phyloP scores from a whole-genome alignment of 2,797 vertebrate species.

The Distichodus sexfasciatus region DNA sequence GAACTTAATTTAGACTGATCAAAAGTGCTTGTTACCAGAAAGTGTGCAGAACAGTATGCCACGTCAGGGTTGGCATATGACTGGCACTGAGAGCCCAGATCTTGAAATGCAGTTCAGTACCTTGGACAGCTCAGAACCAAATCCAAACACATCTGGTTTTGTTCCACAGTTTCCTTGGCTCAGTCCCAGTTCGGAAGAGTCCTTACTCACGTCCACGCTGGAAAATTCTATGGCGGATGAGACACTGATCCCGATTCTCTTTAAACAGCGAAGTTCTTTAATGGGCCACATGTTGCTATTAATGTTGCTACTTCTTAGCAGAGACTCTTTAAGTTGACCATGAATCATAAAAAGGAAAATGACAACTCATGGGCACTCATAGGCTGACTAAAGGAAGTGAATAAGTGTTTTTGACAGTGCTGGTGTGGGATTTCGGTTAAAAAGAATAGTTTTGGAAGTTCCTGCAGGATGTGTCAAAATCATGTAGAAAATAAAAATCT shows the following conservation, averaged over 20 bases:
- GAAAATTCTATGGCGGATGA: background rate
- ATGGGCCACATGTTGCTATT: too few relatives aligned
- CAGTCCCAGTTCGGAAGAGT: background rate
- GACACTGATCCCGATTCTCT: too few relatives aligned
- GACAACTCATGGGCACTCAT: background rate
- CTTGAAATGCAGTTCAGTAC: slow-evolving; percentile 45
- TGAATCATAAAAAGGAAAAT: background rate
- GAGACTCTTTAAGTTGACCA: too few relatives aligned
- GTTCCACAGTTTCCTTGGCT: background rate
- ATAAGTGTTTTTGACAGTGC: background rate
- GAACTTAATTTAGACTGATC: too few relatives aligned
- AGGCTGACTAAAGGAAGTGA: background rate
- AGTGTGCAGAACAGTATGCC: too few relatives aligned
- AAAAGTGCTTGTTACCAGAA: too few relatives aligned
- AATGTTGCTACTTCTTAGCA: too few relatives aligned
- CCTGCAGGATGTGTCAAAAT: too few relatives aligned
- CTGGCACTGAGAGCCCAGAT: too few relatives aligned
- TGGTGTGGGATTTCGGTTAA: background rate
- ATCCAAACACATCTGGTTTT: background rate
- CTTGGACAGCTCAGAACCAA: slow-evolving; percentile 50
- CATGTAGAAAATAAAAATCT: too few relatives aligned
- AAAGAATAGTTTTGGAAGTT: background rate
- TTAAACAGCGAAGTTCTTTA: too few relatives aligned
- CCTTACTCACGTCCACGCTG: background rate
- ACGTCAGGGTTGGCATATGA: too few relatives aligned